Percentiles rank a stretch among this genome's conserved stretches.
These are phyloP conservation scores for Porites lutea DNA, from an alignment of 64 coral and sea anemone genomes.

Conservation along the genomic window DNA sequence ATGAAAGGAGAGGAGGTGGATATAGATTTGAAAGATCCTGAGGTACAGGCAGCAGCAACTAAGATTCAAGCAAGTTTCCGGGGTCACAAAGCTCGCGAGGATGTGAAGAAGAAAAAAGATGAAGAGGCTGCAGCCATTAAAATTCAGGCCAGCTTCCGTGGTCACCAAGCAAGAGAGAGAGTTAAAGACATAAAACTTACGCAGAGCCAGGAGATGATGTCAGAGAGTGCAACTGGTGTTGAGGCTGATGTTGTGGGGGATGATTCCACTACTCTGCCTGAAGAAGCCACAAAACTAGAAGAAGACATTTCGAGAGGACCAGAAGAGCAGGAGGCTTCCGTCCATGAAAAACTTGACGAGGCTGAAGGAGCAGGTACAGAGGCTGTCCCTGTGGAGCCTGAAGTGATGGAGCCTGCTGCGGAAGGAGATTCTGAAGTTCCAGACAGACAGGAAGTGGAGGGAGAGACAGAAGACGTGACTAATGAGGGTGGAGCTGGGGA, in stretches of 20 bases:
- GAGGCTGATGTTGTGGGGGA: conserved; percentile 35
- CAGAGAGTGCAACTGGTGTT: not conserved
- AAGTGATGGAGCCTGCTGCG: not conserved
- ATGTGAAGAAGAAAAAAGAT: conserved; percentile 88
- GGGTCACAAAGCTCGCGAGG: conserved; percentile 88
- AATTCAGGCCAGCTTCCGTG: conserved; percentile 89
- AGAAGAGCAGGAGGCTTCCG: not conserved
- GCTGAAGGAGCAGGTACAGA: conserved; percentile 10
- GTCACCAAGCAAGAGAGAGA: conserved; percentile 86
- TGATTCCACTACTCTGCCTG: conserved; percentile 9
- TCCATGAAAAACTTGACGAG: not conserved
- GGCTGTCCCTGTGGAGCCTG: not conserved
- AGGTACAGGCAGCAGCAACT: conserved; percentile 73
- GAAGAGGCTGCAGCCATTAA: conserved; percentile 80
- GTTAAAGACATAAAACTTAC: conserved; percentile 76
- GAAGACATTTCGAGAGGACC: not conserved
- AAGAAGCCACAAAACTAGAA: not conserved
- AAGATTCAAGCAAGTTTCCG: conserved; percentile 98
- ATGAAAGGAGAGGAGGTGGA: conserved; percentile 92
- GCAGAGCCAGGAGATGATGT: conserved; percentile 38
- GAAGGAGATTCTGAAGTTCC: conserved; percentile 17
- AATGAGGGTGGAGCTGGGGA: not conserved
- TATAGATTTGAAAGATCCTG: conserved; percentile 83
- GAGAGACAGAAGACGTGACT: conserved; percentile 1
- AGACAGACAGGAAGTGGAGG: not conserved